Conservation (phyloP, 2,113 vertebrate genomes). For the Nycticryphes semicollaris region DNA sequence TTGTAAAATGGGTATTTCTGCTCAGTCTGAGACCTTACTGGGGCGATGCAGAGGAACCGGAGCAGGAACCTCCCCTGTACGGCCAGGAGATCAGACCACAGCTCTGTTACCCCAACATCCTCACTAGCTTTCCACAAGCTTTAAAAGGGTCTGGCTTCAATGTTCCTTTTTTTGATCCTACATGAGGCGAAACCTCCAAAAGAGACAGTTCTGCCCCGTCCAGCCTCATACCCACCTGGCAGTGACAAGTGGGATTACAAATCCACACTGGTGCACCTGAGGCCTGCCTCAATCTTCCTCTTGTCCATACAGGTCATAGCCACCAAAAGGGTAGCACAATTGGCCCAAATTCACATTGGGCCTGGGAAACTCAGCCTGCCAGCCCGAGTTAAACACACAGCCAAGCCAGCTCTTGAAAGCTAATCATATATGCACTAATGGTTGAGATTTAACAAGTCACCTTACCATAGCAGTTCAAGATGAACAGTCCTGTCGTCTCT, state of each 20-base stretch:
- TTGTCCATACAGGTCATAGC: fast-evolving
- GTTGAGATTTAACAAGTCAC: neutral
- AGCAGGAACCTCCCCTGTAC: neutral
- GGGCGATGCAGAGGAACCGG: neutral
- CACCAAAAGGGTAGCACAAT: fast-evolving
- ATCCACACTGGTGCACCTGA: neutral
- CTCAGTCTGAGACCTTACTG: neutral
- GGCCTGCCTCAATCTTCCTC: neutral
- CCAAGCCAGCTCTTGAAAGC: neutral
- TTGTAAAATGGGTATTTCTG: neutral
- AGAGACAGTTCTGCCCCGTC: neutral
- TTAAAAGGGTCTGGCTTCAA: neutral
- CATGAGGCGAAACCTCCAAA: neutral
- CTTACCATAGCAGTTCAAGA: neutral
- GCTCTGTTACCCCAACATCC: neutral
- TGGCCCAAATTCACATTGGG: fast-evolving
- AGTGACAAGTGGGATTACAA: fast-evolving
- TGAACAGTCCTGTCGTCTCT: neutral
- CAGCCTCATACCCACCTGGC: no score
- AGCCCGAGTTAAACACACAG: neutral
- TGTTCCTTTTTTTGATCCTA: neutral
- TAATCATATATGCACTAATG: neutral
- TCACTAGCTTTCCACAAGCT: neutral
- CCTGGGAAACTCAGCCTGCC: neutral
- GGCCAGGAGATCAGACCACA: no score